Conservation (phyloP, 64 coral and sea anemone species). For the Acropora yongei region DNA sequence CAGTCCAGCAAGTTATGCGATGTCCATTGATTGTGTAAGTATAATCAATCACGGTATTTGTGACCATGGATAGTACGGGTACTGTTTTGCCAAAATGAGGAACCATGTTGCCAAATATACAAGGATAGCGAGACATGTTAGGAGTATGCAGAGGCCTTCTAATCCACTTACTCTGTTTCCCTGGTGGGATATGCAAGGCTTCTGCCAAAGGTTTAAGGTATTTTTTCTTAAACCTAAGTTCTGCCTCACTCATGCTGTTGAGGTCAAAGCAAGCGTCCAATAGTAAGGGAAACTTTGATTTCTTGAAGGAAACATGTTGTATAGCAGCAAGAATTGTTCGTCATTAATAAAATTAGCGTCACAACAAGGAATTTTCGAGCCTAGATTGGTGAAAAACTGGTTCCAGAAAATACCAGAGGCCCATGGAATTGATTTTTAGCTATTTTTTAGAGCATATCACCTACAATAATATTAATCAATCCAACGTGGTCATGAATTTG, state of each 20-base stretch:
- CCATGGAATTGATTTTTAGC: too few relatives aligned
- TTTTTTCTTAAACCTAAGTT: constrained; percentile 34
- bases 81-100: neutral
- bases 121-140: constrained; percentile 13
- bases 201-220: constrained; percentile 25
- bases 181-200: neutral
- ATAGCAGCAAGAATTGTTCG: too few relatives aligned
- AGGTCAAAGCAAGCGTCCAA: too few relatives aligned
- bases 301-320: too few relatives aligned
- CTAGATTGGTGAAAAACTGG: too few relatives aligned
- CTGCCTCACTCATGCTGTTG: neutral
- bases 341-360: too few relatives aligned
- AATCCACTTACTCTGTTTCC: neutral
- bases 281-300: too few relatives aligned
- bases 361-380: too few relatives aligned
- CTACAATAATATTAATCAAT: too few relatives aligned
- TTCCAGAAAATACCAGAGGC: too few relatives aligned
- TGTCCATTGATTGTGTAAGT: constrained; percentile 8
- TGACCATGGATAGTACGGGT: neutral
- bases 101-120: neutral
- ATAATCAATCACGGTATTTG: constrained; percentile 3
- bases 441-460: too few relatives aligned
- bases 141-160: constrained; percentile 14
- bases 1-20: constrained; percentile 18
- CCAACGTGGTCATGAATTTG: neutral